These are phyloP conservation scores for Mystacides longicornis DNA, from an alignment of 2,888 invertebrate genomes.

Conservation along the genomic window DNA sequence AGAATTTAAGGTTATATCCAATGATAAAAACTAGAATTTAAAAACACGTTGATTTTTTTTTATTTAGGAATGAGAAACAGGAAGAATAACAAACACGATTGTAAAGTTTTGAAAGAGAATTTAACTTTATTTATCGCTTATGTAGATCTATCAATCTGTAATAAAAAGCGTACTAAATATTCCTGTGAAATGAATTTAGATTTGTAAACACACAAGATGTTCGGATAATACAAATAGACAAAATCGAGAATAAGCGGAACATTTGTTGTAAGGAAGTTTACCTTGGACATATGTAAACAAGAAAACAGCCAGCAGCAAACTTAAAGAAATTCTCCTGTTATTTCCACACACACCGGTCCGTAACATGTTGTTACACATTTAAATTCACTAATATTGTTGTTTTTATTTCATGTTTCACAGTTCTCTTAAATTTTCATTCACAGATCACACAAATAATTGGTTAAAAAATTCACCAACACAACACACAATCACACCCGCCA, in stretches of 20 bases:
- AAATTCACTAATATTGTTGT: slow-evolving; percentile 38
- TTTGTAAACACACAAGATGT: slow-evolving; percentile 10
- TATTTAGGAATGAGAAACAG: background rate
- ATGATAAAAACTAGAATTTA: too few relatives aligned
- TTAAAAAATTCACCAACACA: slow-evolving; percentile 5
- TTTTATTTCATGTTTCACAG: slow-evolving; percentile 43
- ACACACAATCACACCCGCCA: slow-evolving; percentile 15
- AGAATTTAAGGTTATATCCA: too few relatives aligned
- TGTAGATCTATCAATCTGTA: background rate
- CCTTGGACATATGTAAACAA: slow-evolving; percentile 51
- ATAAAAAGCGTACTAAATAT: background rate
- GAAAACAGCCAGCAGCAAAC: slow-evolving; percentile 39
- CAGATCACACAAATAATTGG: slow-evolving; percentile 18
- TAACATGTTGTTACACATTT: slow-evolving; percentile 41
- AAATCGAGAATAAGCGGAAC: slow-evolving; percentile 32
- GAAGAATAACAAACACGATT: background rate
- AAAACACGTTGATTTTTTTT: background rate
- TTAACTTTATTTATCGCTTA: background rate
- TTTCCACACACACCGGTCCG: slow-evolving; percentile 46
- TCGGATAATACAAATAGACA: slow-evolving; percentile 8
- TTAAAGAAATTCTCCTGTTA: slow-evolving; percentile 46
- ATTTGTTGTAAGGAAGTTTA: slow-evolving; percentile 43
- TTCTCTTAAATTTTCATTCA: slow-evolving; percentile 18
- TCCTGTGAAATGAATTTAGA: background rate
- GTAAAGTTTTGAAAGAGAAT: background rate